A percentile compares a stretch with the other conserved stretches of the same genome.
phyloP scores from a whole-genome alignment of 2,113 vertebrate species.

The Alouatta palliata region DNA sequence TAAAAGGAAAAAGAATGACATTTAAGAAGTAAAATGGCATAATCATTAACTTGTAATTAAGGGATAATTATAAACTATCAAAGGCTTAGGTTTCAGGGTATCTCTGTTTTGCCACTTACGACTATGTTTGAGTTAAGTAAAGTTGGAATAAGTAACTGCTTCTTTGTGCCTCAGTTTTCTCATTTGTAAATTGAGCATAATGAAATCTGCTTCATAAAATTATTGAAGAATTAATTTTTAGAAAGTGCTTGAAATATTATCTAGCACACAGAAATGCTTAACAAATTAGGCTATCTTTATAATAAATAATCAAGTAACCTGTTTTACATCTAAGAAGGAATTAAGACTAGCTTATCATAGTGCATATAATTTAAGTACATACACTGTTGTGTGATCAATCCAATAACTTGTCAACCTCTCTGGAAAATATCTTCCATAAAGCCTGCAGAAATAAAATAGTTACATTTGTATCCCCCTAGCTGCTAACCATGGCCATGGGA shows the following conservation, averaged over 20 bases:
- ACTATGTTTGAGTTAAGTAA: neutral
- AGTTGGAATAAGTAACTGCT: neutral
- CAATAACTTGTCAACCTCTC: neutral
- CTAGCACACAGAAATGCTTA: neutral
- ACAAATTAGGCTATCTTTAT: neutral
- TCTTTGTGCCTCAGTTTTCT: constrained; percentile 1
- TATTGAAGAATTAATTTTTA: neutral
- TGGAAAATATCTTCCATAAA: neutral
- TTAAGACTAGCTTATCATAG: neutral
- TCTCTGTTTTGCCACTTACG: neutral
- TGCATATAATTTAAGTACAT: neutral
- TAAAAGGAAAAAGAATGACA: neutral
- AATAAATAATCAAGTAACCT: neutral
- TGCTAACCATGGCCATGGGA: neutral
- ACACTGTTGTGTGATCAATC: neutral
- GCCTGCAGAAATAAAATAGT: neutral
- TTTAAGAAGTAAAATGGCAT: neutral
- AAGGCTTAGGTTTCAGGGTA: neutral
- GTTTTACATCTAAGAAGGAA: neutral
- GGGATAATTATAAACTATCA: neutral
- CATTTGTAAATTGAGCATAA: neutral
- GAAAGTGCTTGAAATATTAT: neutral
- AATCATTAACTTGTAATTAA: neutral
- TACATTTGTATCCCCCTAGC: neutral
- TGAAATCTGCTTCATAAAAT: neutral